Base-by-base conservation (phyloP, 2,797 vertebrate species). In the Poecile montanus region DNA sequence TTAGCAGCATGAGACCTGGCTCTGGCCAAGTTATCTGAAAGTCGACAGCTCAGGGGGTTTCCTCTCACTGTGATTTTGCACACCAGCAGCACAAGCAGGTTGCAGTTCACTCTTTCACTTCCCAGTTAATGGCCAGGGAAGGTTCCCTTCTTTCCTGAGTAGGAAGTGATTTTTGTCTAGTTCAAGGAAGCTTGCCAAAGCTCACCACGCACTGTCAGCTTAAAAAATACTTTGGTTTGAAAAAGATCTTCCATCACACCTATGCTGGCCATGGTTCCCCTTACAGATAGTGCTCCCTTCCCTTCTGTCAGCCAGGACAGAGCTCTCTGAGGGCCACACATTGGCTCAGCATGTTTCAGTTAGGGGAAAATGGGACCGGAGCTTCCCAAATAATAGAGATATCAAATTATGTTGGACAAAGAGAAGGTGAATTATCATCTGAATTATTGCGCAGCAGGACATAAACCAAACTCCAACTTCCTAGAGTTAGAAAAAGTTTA, bases 391-490 rank as follows among this genome's bases (percentile, higher is more conserved):
- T 94, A 94, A 97, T 91, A 93, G 80, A 94, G 93, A 95, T 91
- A 90, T 94, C 91, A 87, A 80, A 50, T 96, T 96, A 42, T 77
- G 58, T 48, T 85, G 88, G 82, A 93, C 71, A 93, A 91, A 90
- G 77, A 30, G 66, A 94, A 92, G 23, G 62, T 82, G 85, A 91
- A 93, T 95, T 94, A 90, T 92, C 90, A 85, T 16, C 83, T 89
- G 94, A 94, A 79, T 91, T 91, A 91, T 77, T 72, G 88, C 94
- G 92, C 89, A 94, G 94, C 91, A 94, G 71, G 77, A 94, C 91
- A 93, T 95, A 97, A 94, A 91, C 89, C 94, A 94, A 96, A 79
- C 76, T 96, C 75, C 80, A 79, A 79, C 93, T 94, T 92, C 86
- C 91, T 78, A 94, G 62, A 62, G 65, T 73, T 89, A 93, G 94